Conservation (phyloP, 2,888 invertebrate genomes). For the Rhingia rostrata region DNA sequence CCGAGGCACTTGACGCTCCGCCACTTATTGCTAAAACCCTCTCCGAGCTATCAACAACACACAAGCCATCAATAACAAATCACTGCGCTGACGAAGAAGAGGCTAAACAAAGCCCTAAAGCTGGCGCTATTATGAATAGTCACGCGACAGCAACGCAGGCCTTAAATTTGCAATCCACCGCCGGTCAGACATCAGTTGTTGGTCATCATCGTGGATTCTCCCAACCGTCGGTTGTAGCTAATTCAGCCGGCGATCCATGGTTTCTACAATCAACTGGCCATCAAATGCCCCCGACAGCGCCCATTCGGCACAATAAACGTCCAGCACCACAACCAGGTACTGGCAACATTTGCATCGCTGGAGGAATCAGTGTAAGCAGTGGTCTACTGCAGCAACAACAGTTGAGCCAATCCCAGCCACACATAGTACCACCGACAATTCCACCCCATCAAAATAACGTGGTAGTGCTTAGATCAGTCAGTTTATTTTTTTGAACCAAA, state of each 20-base stretch:
- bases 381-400: constrained; percentile 80
- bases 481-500: not conserved
- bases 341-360: constrained; percentile 75
- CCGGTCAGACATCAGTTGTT: constrained; percentile 82
- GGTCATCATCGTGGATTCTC: constrained; percentile 83
- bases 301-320: constrained; percentile 83
- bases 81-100: constrained; percentile 43
- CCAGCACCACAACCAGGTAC: constrained; percentile 82
- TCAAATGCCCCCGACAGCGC: constrained; percentile 84
- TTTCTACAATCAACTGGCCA: constrained; percentile 83
- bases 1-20: constrained; percentile 3
- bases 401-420: constrained; percentile 82
- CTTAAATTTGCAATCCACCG: constrained; percentile 79
- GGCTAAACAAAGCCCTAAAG: constrained; percentile 61
- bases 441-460: constrained; percentile 82
- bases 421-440: constrained; percentile 82
- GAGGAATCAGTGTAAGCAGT: constrained; percentile 73
- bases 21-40: constrained; percentile 1
- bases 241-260: constrained; percentile 83
- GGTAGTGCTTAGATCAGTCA: constrained; percentile 73
- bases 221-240: constrained; percentile 81
- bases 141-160: constrained; percentile 82
- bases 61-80: not conserved
- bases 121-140: constrained; percentile 82
- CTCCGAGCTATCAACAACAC: not conserved